These are phyloP conservation scores for human DNA, from an alignment of 2,113 vertebrate species.

Conservation along the genomic window GRCh38 chr6:129678001-129678500, in stretches of 20 bases:
- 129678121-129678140: not conserved
- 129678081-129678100: not conserved
- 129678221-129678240: slow-evolving; percentile 33
- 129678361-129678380: not conserved
- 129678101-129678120: not conserved
- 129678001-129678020: not conserved
- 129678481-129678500: not conserved
- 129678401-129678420: not conserved
- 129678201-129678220: not conserved
- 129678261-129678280: slow-evolving; percentile 23
- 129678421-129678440: not conserved
- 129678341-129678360: not conserved
- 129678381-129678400: not conserved
- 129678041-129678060: not conserved
- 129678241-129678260: slow-evolving; percentile 24
- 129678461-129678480: not conserved
- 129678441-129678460: not conserved
- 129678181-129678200: not conserved
- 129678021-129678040: not conserved
- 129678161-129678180: not conserved
- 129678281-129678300: slow-evolving; percentile 30
- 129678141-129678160: not conserved
- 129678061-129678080: not conserved
- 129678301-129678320: not conserved
- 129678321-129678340: slow-evolving; percentile 11